Conservation (phyloP, 2,888 invertebrate species). For the Andricus quercusramuli region DNA sequence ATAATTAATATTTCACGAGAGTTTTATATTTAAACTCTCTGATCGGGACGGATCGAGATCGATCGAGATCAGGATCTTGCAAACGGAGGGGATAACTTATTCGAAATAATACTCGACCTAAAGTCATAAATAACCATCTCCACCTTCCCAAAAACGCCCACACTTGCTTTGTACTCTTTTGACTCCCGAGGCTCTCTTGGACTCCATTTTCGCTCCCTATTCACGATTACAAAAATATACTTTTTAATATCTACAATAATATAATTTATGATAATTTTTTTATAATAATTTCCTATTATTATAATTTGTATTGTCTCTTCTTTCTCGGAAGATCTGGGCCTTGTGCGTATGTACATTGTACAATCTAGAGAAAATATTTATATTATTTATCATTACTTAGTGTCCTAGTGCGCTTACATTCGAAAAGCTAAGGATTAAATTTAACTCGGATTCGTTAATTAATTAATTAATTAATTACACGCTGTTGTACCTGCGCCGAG, state of each 20-base stretch:
- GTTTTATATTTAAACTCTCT: background rate
- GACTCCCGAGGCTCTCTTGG: slow-evolving; percentile 41
- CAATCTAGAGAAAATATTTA: slow-evolving; percentile 55
- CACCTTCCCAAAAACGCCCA: background rate
- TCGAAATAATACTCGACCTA: slow-evolving; percentile 16
- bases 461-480: slow-evolving; percentile 56
- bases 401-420: slow-evolving; percentile 52
- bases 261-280: slow-evolving; percentile 50
- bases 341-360: slow-evolving; percentile 57
- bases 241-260: background rate
- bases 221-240: slow-evolving; percentile 7
- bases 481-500: slow-evolving; percentile 63
- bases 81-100: background rate
- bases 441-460: slow-evolving; percentile 53
- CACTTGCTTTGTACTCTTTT: slow-evolving; percentile 27
- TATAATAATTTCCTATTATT: slow-evolving; percentile 51
- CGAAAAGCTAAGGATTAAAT: slow-evolving; percentile 55
- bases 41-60: too few relatives aligned
- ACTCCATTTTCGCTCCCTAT: slow-evolving; percentile 53
- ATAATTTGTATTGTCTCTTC: slow-evolving; percentile 29
- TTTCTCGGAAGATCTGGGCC: slow-evolving; percentile 52
- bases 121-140: background rate
- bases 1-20: slow-evolving; percentile 37
- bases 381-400: slow-evolving; percentile 53
- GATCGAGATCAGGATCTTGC: too few relatives aligned